These are phyloP conservation scores for Oceanodroma leucorhoa DNA, from an alignment of 2,797 vertebrate genomes.

Conservation along the genomic window DNA sequence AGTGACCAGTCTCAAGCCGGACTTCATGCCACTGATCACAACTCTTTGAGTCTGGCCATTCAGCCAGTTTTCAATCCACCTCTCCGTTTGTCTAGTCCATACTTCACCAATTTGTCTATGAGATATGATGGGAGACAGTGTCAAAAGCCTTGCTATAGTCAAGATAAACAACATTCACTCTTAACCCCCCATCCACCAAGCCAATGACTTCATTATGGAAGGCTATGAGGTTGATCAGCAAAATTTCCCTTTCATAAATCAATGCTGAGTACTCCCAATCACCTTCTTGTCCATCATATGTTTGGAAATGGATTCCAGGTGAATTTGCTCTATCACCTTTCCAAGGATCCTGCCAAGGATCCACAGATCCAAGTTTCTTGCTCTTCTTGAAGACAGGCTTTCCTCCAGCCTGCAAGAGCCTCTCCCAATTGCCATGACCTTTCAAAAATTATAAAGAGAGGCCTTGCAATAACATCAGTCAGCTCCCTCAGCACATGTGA, in stretches of 20 bases:
- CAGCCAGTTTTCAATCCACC: neutral
- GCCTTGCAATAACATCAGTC: neutral
- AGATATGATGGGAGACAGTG: neutral
- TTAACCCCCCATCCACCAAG: neutral
- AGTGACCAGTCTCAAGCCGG: neutral
- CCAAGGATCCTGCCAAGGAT: neutral
- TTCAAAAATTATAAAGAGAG: neutral
- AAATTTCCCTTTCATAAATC: neutral
- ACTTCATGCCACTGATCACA: neutral
- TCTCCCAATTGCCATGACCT: neutral
- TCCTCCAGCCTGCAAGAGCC: neutral
- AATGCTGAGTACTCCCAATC: neutral
- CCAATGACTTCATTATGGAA: neutral
- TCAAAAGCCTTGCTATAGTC: neutral
- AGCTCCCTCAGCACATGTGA: neutral
- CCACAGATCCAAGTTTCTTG: neutral
- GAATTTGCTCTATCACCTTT: neutral
- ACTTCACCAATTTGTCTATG: neutral
- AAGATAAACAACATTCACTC: neutral
- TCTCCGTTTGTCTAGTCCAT: neutral
- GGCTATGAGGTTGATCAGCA: neutral
- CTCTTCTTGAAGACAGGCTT: neutral
- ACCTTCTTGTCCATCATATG: neutral
- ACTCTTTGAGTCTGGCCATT: neutral
- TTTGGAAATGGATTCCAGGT: neutral